Evolutionary conservation across 2,113 vertebrate species (phyloP).

Genomic region (Lycaon pictus): DNA sequence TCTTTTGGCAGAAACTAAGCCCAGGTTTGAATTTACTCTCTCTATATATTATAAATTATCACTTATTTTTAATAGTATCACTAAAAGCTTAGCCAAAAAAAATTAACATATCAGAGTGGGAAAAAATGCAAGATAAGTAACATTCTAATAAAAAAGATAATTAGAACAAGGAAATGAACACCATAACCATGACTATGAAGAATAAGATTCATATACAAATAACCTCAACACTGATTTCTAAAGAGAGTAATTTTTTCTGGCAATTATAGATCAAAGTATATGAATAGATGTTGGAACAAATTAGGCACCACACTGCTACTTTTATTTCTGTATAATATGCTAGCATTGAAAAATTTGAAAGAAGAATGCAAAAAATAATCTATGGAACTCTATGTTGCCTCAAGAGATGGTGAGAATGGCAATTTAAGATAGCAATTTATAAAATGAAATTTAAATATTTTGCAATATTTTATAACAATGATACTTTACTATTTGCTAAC

Average conservation of each 20-base stretch:
- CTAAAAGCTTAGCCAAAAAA: not conserved
- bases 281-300: not conserved
- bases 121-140: not conserved
- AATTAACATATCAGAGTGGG: not conserved
- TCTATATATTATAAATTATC: not conserved
- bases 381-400: not conserved
- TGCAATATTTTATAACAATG: not conserved
- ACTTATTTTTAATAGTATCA: not conserved
- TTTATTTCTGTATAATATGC: not conserved
- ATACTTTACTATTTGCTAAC: not conserved
- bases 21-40: not conserved
- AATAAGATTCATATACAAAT: constrained; percentile 37
- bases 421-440: not conserved
- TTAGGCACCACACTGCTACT: not conserved
- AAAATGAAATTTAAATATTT: not conserved
- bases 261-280: constrained; percentile 28
- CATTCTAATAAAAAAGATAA: not conserved
- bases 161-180: constrained; percentile 17
- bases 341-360: constrained; percentile 16
- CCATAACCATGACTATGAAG: not conserved
- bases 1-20: not conserved
- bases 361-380: not conserved
- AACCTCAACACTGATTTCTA: constrained; percentile 38
- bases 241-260: not conserved
- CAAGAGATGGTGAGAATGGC: not conserved